Evolutionary conservation across 1,140 invertebrate genomes (phyloP), one percentile per base, ranked within the genome.

Genomic region (Chymomyza costata): DNA sequence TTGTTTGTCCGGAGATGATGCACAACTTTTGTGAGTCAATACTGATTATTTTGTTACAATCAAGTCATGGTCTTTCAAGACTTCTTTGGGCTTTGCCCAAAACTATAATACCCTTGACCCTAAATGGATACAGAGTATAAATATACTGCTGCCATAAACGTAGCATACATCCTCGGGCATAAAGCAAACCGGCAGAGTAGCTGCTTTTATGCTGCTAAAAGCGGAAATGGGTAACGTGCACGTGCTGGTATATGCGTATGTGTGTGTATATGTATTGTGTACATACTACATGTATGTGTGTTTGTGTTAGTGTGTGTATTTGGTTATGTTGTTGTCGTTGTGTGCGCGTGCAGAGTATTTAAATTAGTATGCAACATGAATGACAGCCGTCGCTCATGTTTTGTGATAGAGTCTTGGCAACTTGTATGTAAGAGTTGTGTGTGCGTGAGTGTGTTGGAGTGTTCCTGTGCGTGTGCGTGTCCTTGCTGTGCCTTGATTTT

Each of bases 311-410:
- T 46, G 59, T 31, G 44, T 25, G 21, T 8, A 34, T 34, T 3
- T 34, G 32, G n/a, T n/a, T 34, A 13, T 34, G 8, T 34, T 34
- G n/a, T n/a, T 34, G 8, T 34, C n/a, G n/a, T 6, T 34, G 21
- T 25, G 8, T 40, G 48, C 68, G 69, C 55, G 65, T 66, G 58
- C 59, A 58, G 67, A 58, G 67, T 80, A 80, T 78, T 78, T 80
- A 78, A 78, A 78, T 78, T 80, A 78, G 73, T 80, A 80, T 80
- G 73, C 73, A 78, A 68, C 73, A 80, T 78, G 73, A 78, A 78
- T 80, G 73, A 80, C 73, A 78, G 67, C 59, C 55, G 62, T 67
- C 46, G 52, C 59, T 68, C 74, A 80, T 61, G 67, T 48, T 55
- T 61, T 54, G 50, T 63, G 73, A 67, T 78, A 71, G 71, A 64